phyloP scores from a whole-genome alignment of 2,113 vertebrate species.

The Hippolais icterina region DNA sequence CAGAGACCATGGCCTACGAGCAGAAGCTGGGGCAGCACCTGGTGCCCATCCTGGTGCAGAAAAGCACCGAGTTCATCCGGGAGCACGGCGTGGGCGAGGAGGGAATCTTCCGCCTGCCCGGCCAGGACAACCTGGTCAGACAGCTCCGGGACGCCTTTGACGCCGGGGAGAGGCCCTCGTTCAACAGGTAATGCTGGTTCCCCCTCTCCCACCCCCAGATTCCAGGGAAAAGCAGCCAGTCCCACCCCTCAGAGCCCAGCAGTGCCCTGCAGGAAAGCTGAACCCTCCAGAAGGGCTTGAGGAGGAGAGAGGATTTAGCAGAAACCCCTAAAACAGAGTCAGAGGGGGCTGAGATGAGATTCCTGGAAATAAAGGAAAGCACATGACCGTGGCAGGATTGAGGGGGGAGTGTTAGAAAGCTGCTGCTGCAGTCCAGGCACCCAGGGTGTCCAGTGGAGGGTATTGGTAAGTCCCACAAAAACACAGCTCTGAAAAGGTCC shows the following conservation, averaged over 20 bases:
- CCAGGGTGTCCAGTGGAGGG: background rate
- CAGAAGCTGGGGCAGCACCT: constrained; percentile 82
- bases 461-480: background rate
- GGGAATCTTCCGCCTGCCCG: constrained; percentile 94
- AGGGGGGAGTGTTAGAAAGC: background rate
- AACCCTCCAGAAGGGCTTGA: background rate
- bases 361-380: background rate
- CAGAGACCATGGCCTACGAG: constrained; percentile 86
- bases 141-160: constrained; percentile 91
- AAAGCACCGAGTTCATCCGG: constrained; percentile 87
- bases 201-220: background rate
- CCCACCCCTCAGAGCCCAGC: background rate
- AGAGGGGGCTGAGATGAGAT: background rate
- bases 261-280: background rate
- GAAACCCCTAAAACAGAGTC: background rate
- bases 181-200: constrained; percentile 76
- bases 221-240: background rate
- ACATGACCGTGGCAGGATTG: too few relatives aligned
- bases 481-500: background rate
- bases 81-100: constrained; percentile 87
- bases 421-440: background rate
- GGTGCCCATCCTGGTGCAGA: constrained; percentile 92
- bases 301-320: background rate
- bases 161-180: constrained; percentile 91
- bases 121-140: constrained; percentile 93